Conservation (phyloP, 2,888 invertebrate species). For the Proisotoma minuta region DNA sequence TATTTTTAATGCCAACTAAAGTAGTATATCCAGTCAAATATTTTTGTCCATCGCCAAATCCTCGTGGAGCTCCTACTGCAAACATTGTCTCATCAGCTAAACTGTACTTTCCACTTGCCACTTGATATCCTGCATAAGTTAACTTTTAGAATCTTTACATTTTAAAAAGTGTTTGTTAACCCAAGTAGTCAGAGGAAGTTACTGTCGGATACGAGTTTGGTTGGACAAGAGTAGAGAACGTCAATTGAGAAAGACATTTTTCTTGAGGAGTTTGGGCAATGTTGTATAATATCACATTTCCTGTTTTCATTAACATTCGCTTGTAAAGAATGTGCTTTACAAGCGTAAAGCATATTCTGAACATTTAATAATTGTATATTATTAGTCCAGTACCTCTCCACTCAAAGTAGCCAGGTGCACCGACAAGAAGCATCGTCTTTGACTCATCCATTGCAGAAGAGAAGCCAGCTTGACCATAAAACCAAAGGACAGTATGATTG, state of each 20-base stretch:
- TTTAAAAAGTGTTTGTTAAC: background rate
- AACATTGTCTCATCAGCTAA: background rate
- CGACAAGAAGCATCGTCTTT: slow-evolving; percentile 54
- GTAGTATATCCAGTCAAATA: background rate
- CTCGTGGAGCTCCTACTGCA: slow-evolving; percentile 31
- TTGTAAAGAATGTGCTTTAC: too few species aligned
- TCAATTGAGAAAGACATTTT: too few species aligned
- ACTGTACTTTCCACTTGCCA: slow-evolving; percentile 20
- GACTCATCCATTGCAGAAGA: slow-evolving; percentile 46
- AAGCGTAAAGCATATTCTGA: too few species aligned
- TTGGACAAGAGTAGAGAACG: too few species aligned
- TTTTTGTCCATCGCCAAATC: background rate
- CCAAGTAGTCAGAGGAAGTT: background rate
- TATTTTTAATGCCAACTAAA: background rate
- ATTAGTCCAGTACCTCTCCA: background rate
- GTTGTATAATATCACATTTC: too few species aligned
- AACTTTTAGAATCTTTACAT: background rate
- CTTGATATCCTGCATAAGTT: slow-evolving; percentile 19
- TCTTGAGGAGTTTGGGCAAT: too few species aligned
- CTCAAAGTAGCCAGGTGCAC: slow-evolving; percentile 62
- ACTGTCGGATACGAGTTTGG: too few species aligned
- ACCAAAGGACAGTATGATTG: slow-evolving; percentile 11
- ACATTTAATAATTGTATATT: too few species aligned
- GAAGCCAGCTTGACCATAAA: slow-evolving; percentile 48
- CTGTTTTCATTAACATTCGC: too few species aligned